Percentiles rank a stretch among this genome's conserved stretches.
Conservation (phyloP, 2,113 vertebrate species). For the Anser brachyrhynchus region DNA sequence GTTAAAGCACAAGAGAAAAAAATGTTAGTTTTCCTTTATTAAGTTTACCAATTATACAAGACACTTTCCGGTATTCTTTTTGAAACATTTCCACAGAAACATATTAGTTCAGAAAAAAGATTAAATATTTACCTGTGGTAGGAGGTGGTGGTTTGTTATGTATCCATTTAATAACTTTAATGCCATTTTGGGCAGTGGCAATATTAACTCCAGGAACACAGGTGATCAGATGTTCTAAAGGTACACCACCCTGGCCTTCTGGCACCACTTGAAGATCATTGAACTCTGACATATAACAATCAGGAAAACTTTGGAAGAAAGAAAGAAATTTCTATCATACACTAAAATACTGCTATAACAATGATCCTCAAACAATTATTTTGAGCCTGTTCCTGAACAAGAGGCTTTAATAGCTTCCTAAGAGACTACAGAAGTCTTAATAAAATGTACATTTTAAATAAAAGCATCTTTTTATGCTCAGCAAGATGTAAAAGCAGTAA, state of each 20-base stretch:
- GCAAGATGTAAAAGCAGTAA: neutral
- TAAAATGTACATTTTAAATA: rapidly evolving
- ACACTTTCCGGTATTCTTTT: neutral
- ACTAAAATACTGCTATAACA: neutral
- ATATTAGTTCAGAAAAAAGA: neutral
- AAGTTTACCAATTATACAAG: neutral
- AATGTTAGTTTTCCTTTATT: neutral
- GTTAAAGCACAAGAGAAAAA: neutral
- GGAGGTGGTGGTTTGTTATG: constrained; percentile 94
- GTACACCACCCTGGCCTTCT: constrained; percentile 85
- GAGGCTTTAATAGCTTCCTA: neutral
- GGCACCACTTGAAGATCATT: constrained; percentile 79
- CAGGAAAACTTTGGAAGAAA: constrained; percentile 85
- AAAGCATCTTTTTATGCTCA: neutral
- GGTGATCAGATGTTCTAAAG: constrained; percentile 94
- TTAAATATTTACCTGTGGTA: constrained; percentile 80
- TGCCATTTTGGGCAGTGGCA: constrained; percentile 92
- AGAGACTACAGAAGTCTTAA: neutral
- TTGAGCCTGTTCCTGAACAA: neutral
- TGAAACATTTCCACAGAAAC: too few relatives aligned
- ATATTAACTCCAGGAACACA: constrained; percentile 94
- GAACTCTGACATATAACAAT: constrained; percentile 93
- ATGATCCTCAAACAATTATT: neutral
- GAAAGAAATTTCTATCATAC: neutral
- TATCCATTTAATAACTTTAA: constrained; percentile 98